phyloP scores from a whole-genome alignment of 2,113 vertebrate genomes.

The Genyomyrus donnyi region DNA sequence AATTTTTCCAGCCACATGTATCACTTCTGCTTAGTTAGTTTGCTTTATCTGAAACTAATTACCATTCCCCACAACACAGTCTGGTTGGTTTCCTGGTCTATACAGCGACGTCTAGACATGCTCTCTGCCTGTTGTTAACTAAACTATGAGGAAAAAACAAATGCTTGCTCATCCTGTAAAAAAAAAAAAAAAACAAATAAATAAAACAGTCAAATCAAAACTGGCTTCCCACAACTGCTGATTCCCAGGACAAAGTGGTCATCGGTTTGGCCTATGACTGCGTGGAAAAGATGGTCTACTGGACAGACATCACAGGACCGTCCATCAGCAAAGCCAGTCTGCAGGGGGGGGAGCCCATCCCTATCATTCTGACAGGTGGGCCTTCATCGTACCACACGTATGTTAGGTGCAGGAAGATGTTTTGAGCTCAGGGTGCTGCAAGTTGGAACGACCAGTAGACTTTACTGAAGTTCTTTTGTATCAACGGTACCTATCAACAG shows the following conservation, averaged over 20 bases:
- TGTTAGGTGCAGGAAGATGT: neutral
- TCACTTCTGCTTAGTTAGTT: neutral
- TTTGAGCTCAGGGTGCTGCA: neutral
- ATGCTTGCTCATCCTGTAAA: constrained; percentile 10
- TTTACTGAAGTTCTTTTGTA: neutral
- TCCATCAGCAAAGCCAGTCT: constrained; percentile 80
- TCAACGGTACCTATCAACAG: neutral
- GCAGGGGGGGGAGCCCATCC: constrained; percentile 69
- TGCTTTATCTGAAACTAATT: constrained; percentile 8
- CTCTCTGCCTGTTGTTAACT: neutral
- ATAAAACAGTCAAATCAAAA: constrained; percentile 22
- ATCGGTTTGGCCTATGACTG: constrained; percentile 87
- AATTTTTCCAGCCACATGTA: neutral
- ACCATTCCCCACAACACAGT: neutral
- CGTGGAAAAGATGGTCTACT: constrained; percentile 82
- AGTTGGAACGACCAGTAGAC: neutral
- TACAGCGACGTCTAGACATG: neutral
- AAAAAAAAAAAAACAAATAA: neutral
- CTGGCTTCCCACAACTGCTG: constrained; percentile 33
- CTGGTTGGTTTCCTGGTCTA: neutral
- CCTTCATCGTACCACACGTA: neutral
- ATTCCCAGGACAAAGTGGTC: constrained; percentile 75
- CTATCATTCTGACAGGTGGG: constrained; percentile 73
- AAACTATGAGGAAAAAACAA: neutral
- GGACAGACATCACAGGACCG: constrained; percentile 84